phyloP scores from a whole-genome alignment of 2,113 vertebrate species.

The Anoplopoma fimbria region DNA sequence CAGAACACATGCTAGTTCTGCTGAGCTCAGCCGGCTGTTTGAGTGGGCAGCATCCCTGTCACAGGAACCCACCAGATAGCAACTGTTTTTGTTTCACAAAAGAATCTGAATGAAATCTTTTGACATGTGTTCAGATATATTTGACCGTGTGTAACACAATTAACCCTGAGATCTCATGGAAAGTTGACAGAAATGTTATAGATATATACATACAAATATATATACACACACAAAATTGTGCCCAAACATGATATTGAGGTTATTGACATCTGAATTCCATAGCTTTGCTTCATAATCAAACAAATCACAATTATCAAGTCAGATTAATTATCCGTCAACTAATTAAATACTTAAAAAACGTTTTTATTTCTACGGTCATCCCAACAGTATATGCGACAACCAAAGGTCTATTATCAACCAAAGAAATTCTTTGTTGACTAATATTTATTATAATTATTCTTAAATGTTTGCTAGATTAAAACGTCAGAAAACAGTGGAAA shows the following conservation, averaged over 20 bases:
- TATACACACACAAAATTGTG: neutral
- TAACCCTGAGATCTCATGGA: neutral
- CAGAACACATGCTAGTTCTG: conserved; percentile 29
- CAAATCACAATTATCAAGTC: neutral
- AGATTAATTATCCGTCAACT: neutral
- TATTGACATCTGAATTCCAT: neutral
- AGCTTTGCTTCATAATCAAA: neutral
- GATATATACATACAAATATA: no score
- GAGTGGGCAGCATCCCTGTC: conserved; percentile 18
- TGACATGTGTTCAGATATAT: conserved; percentile 6
- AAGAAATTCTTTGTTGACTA: no score
- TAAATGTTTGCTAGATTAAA: no score
- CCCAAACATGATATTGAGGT: neutral
- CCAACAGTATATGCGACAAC: neutral
- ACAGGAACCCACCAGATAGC: neutral
- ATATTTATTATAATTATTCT: no score
- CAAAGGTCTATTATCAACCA: no score
- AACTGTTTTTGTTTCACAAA: neutral
- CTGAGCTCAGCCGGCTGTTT: conserved; percentile 40
- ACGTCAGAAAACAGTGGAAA: no score
- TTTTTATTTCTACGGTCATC: neutral
- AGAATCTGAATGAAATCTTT: neutral
- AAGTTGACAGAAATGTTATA: neutral
- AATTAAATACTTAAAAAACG: no score
- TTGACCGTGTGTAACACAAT: neutral